phyloP scores from a whole-genome alignment of 2,113 vertebrate species.

The Catagonus wagneri region DNA sequence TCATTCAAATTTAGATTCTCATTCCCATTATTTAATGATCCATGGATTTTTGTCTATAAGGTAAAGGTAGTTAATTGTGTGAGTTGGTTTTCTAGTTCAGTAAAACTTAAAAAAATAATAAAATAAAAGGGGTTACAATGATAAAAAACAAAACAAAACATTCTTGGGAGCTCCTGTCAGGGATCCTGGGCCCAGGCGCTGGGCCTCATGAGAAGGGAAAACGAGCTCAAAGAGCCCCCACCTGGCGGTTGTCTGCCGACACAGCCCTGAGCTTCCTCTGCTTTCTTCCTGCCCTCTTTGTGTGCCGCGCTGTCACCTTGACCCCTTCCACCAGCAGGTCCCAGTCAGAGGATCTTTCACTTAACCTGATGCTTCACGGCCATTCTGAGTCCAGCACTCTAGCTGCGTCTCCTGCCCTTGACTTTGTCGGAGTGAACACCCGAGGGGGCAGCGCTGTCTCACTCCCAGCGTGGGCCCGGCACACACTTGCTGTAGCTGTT shows the following conservation, averaged over 20 bases:
- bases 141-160: neutral
- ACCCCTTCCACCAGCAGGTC: neutral
- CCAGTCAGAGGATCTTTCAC: neutral
- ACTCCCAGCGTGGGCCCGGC: neutral
- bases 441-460: neutral
- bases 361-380: accelerated
- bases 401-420: accelerated
- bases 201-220: neutral
- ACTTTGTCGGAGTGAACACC: accelerated
- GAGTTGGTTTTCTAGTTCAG: too few relatives aligned
- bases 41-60: too few relatives aligned
- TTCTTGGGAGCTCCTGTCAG: accelerated
- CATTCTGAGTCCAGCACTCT: accelerated
- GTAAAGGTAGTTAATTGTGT: too few relatives aligned
- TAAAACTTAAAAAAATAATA: too few relatives aligned
- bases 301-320: too few relatives aligned
- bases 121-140: too few relatives aligned
- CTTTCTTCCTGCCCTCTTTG: neutral
- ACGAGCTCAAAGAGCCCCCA: accelerated
- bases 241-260: too few relatives aligned
- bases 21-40: too few relatives aligned
- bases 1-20: too few relatives aligned
- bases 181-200: accelerated
- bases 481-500: accelerated
- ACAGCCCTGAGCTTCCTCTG: accelerated